Conservation (phyloP, 2,113 vertebrate genomes). For the Scophthalmus maximus region DNA sequence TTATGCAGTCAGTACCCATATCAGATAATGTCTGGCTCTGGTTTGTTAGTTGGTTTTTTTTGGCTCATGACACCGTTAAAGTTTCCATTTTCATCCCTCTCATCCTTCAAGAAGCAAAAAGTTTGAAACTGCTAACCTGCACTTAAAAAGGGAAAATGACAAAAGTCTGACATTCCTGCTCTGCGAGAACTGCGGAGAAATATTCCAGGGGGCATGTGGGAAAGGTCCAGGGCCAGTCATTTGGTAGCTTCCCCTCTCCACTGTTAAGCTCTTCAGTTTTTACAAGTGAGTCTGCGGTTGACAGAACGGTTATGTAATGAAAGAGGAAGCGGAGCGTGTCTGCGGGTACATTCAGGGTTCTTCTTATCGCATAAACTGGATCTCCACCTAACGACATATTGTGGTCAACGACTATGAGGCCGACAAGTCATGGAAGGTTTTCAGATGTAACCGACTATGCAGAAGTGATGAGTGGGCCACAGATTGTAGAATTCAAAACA, state of each 20-base stretch:
- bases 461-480: not conserved
- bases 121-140: slow-evolving; percentile 2
- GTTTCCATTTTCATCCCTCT: not conserved
- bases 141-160: slow-evolving; percentile 11
- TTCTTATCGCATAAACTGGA: slow-evolving; percentile 57
- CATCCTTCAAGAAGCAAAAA: not conserved
- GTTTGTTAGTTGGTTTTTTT: not conserved
- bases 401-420: no score
- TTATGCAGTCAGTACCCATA: not conserved
- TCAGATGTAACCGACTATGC: not conserved
- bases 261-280: slow-evolving; percentile 40
- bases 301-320: slow-evolving; percentile 56
- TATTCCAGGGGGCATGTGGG: not conserved
- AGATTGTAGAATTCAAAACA: not conserved
- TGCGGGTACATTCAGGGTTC: slow-evolving; percentile 40
- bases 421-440: not conserved
- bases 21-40: not conserved
- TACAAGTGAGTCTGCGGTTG: slow-evolving; percentile 32
- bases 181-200: slow-evolving; percentile 24
- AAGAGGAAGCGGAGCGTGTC: slow-evolving; percentile 41
- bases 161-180: slow-evolving; percentile 19
- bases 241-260: slow-evolving; percentile 21
- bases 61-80: not conserved
- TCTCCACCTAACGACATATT: slow-evolving; percentile 52
- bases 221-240: not conserved